Base-by-base conservation (phyloP, 2,113 vertebrate genomes). In the Bubo bubo region DNA sequence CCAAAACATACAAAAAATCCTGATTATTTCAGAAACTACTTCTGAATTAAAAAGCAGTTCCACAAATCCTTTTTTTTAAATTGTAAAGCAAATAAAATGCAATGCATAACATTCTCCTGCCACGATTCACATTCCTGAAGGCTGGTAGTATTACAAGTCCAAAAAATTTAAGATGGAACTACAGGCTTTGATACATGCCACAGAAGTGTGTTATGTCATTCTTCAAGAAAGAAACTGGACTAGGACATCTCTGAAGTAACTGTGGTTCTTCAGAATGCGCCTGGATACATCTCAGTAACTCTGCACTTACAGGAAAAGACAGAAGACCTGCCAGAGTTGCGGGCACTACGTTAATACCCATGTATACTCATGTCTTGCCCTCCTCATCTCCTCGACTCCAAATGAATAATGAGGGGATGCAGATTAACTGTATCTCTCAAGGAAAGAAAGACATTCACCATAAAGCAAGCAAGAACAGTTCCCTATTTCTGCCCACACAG, bases 321-420 rank as follows among this genome's bases (percentile, higher is more conserved):
- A 49, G 10, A 82, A 86, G 49, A n/a, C n/a, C 14, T 59, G n/a
- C 12, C 12, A 5, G 43, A 66, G 14, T 0, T 50, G 37, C 1
- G 0, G 35, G 63, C 83, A 28, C 22, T 19, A 10, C 32, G 43
- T 43, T 9, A 39, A 66, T 22, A 82, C 23, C 20, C 27, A 14
- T 0, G 2, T 8, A 14, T 3, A 41, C 55, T 77, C 27, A 6
- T 3, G 4, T 37, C 50, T 28, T 30, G 26, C 9, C 5, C 28
- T n/a, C 59, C 52, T 80, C 18, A 43, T 59, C 16, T 22, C 20
- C 49, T 11, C 1, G 5, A 10, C 3, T 87, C n/a, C 62, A 63
- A 41, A 52, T 23, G 13, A 75, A 70, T 15, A 43, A 37, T 9
- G 64, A 32, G 7, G 14, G 45, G 30, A 88, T 79, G 28, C 55